Conservation (phyloP, 1,140 invertebrate species). For the Frieseomelitta varia region DNA sequence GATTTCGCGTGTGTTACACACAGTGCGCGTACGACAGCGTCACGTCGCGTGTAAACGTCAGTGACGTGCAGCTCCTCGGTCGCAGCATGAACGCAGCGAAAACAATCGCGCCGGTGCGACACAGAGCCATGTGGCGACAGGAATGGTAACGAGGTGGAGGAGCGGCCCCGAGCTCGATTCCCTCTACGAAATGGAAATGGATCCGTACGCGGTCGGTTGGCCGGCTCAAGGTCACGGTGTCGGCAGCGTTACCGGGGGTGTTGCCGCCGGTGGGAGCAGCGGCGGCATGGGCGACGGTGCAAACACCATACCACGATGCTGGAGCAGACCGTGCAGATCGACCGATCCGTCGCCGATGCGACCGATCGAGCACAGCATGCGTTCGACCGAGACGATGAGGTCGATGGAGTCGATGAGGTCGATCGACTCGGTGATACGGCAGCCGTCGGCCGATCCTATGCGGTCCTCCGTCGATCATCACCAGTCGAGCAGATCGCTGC, state of each 20-base stretch:
- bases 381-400: constrained; percentile 77
- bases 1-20: constrained; percentile 37
- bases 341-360: constrained; percentile 80
- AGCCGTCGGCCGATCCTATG: constrained; percentile 62
- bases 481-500: constrained; percentile 70
- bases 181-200: constrained; percentile 67
- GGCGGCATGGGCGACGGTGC: constrained; percentile 29
- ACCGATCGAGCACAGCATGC: constrained; percentile 78
- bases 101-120: constrained; percentile 70
- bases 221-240: constrained; percentile 72
- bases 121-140: constrained; percentile 69
- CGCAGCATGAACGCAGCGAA: constrained; percentile 14
- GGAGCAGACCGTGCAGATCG: constrained; percentile 79
- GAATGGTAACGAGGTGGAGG: constrained; percentile 21
- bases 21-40: constrained; percentile 46
- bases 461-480: constrained; percentile 61
- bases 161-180: constrained; percentile 10
- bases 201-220: constrained; percentile 77
- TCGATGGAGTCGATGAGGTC: constrained; percentile 81
- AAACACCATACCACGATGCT: constrained; percentile 72
- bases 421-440: constrained; percentile 75
- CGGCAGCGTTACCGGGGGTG: constrained; percentile 45
- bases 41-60: neutral
- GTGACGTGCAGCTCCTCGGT: neutral
- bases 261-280: constrained; percentile 8